These are phyloP conservation scores for Reticulitermes speratus DNA, from an alignment of 1,140 invertebrate species.

Conservation along the genomic window DNA sequence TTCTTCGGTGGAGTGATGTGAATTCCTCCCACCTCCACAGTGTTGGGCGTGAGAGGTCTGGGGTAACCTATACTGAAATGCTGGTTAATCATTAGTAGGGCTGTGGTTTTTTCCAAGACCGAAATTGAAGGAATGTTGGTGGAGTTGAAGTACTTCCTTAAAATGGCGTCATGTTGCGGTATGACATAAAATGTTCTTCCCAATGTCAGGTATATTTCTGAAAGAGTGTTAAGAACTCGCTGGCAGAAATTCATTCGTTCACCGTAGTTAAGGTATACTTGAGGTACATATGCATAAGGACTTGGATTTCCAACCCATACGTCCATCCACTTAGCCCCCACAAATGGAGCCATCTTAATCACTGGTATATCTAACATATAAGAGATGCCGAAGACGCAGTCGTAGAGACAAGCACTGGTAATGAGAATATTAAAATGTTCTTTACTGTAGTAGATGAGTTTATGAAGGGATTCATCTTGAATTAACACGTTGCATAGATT, in stretches of 20 bases:
- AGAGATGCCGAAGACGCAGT: not conserved
- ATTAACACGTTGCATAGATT: not conserved
- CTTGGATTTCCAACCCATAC: constrained; percentile 31
- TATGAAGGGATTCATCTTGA: not conserved
- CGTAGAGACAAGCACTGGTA: not conserved
- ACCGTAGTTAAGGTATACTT: constrained; percentile 35
- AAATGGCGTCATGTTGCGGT: too few species aligned
- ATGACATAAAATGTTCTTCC: too few species aligned
- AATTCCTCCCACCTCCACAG: constrained; percentile 60
- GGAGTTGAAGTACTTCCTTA: too few species aligned
- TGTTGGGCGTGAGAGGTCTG: constrained; percentile 48
- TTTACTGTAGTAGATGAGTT: not conserved
- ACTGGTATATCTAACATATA: not conserved
- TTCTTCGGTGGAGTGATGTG: constrained; percentile 46
- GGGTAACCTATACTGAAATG: not conserved
- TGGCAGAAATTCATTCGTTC: constrained; percentile 31
- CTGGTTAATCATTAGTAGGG: too few species aligned
- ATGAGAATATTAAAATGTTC: not conserved
- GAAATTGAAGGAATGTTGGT: too few species aligned
- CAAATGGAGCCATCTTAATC: not conserved
- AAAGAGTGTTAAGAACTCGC: not conserved
- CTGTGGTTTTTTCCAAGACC: too few species aligned
- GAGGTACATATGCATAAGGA: constrained; percentile 39
- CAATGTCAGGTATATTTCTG: too few species aligned
- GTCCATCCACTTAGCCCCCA: not conserved